Conservation (phyloP, 92 coral and sea anemone genomes). For the Desmophyllum pertusum region DNA sequence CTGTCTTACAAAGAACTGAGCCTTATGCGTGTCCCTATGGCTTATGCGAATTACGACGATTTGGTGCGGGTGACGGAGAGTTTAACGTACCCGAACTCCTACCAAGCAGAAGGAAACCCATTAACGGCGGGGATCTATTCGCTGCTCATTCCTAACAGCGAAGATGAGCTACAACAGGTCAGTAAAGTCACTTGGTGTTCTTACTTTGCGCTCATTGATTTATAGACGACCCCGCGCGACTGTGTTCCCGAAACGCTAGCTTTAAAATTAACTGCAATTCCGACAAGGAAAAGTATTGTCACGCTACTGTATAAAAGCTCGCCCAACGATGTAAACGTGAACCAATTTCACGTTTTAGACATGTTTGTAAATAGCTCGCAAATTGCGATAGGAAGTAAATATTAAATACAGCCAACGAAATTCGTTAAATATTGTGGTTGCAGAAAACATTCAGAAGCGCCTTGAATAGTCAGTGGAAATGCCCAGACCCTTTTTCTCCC, state of each 20-base stretch:
- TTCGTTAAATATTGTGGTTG: not conserved
- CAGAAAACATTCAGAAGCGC: not conserved
- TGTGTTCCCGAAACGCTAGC: not conserved
- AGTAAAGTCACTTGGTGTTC: not conserved
- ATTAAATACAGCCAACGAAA: not conserved
- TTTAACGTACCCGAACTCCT: constrained; percentile 26
- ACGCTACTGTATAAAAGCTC: not conserved
- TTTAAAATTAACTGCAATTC: not conserved
- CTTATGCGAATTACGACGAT: constrained; percentile 40
- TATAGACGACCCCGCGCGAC: not conserved
- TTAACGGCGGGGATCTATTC: constrained; percentile 79
- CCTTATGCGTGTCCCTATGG: constrained; percentile 42
- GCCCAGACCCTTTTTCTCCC: constrained; percentile 5
- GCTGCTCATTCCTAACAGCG: constrained; percentile 70
- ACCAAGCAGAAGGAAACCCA: constrained; percentile 58
- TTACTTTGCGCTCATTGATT: not conserved
- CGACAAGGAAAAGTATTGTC: not conserved
- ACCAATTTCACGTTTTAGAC: not conserved
- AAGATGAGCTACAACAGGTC: constrained; percentile 84
- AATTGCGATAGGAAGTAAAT: constrained; percentile 17
- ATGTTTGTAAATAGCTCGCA: not conserved
- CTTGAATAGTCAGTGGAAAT: not conserved
- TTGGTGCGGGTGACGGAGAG: constrained; percentile 36
- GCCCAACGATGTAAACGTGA: not conserved
- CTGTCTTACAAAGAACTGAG: not conserved